These are phyloP conservation scores for Malurus alboscapulatus DNA, from an alignment of 2,113 vertebrate genomes.

Conservation along the genomic window DNA sequence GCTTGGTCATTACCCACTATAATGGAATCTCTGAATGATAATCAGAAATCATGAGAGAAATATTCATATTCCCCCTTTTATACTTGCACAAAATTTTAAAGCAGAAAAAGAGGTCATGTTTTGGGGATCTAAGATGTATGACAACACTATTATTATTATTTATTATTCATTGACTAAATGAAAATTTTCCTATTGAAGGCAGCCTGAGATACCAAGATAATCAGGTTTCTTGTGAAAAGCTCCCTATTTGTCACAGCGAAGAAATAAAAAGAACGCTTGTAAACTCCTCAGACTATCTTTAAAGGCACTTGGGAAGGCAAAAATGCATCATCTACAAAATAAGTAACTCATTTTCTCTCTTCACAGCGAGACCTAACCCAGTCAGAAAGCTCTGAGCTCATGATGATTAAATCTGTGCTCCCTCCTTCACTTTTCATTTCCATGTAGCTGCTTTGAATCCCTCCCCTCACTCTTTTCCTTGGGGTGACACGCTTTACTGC, in stretches of 20 bases:
- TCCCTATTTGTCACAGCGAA: not conserved
- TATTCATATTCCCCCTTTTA: not conserved
- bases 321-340: constrained; percentile 12
- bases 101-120: not conserved
- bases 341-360: constrained; percentile 14
- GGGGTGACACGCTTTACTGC: not conserved
- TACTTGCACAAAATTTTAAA: not conserved
- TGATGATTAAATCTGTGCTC: not conserved
- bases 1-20: not conserved
- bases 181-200: not conserved
- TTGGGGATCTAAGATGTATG: not conserved
- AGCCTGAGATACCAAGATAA: not conserved
- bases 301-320: not conserved
- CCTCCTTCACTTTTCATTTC: not conserved
- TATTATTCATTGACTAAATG: not conserved
- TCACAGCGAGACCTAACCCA: not conserved
- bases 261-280: not conserved
- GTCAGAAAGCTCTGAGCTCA: constrained; percentile 2
- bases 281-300: not conserved
- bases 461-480: not conserved
- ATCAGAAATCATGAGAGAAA: not conserved
- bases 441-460: not conserved
- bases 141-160: not conserved
- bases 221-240: not conserved
- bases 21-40: not conserved